Evolutionary conservation across 1,140 invertebrate species (phyloP).

Genomic region (Kradibia gibbosae): DNA sequence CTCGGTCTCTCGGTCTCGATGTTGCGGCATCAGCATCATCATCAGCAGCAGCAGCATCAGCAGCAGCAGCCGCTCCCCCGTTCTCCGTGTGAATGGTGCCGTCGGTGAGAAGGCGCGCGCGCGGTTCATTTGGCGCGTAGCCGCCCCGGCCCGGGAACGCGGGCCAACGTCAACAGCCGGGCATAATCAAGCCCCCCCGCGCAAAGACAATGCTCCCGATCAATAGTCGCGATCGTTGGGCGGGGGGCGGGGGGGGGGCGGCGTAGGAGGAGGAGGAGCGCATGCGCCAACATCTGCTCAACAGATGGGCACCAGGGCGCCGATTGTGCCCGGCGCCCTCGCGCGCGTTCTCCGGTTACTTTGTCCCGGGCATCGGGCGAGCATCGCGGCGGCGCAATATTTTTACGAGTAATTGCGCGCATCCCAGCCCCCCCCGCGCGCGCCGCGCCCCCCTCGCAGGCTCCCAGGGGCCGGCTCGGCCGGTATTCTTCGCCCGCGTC

Average conservation of each 20-base stretch:
- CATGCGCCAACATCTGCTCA: background rate
- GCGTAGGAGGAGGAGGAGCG: no score
- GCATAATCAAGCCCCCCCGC: no score
- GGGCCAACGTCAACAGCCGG: no score
- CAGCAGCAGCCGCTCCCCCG: no score
- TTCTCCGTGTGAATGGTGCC: no score
- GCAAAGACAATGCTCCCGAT: conserved; percentile 10
- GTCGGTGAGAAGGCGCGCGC: no score
- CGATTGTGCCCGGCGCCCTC: background rate
- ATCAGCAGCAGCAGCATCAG: no score
- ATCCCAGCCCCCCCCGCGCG: background rate
- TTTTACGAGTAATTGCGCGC: conserved; percentile 3
- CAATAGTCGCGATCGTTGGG: background rate
- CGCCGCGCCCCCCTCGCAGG: background rate
- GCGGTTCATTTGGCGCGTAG: no score
- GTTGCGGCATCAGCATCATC: no score
- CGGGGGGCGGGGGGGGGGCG: background rate
- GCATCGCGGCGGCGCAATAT: conserved; percentile 22
- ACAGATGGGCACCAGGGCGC: background rate
- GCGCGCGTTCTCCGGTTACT: background rate
- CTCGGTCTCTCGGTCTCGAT: no score
- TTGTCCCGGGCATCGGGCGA: background rate
- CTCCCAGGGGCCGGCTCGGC: background rate
- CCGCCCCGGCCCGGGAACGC: no score
- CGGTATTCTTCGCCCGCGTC: no score